Conservation (phyloP, 2,888 invertebrate genomes). For the Eristalis pertinax region DNA sequence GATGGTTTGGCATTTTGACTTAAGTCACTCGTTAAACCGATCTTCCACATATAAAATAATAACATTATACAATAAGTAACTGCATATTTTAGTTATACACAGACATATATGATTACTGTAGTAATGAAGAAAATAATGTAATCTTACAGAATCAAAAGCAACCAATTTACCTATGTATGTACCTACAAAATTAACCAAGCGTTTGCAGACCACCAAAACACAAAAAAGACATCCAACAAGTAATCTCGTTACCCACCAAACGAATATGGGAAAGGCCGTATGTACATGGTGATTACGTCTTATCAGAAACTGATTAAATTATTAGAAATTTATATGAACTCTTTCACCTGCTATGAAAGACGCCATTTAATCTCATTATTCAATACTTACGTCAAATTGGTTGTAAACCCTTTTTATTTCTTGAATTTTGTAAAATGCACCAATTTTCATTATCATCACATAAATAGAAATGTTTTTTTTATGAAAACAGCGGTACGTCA, state of each 20-base stretch:
- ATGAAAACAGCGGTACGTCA: no score
- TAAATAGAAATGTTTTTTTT: no score
- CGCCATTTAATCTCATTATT: background rate
- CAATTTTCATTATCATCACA: no score
- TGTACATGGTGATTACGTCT: conserved; percentile 17
- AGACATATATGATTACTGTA: no score
- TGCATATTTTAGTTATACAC: no score
- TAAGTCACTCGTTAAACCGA: no score
- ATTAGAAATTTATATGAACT: conserved; percentile 14
- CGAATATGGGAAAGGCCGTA: background rate
- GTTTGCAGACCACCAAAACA: background rate
- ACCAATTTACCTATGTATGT: conserved; percentile 2
- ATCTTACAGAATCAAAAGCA: background rate
- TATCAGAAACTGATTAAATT: conserved; percentile 32
- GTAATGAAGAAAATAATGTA: no score
- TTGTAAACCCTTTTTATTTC: background rate
- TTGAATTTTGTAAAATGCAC: background rate
- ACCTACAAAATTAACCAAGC: background rate
- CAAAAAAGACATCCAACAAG: background rate
- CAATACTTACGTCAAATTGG: background rate
- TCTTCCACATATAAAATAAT: no score
- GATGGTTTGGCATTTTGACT: no score
- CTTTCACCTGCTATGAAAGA: background rate
- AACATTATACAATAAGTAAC: no score
- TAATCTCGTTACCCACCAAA: background rate